phyloP scores from a whole-genome alignment of 1,140 invertebrate genomes.

The Pachypsylla venusta region DNA sequence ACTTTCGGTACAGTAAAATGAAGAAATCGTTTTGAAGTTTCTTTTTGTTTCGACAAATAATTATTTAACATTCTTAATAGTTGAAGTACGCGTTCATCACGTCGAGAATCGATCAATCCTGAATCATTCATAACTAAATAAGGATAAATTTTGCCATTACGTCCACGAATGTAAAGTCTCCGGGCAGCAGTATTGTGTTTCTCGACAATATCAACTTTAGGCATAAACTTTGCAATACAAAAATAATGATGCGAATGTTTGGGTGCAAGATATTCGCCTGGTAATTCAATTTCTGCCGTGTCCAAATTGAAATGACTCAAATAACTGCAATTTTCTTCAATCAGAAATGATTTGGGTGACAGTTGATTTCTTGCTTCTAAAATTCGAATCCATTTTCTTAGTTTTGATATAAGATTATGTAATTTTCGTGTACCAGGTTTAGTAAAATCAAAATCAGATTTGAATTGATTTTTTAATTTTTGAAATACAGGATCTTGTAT shows the following conservation, averaged over 20 bases:
- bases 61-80: conserved; percentile 87
- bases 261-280: conserved; percentile 87
- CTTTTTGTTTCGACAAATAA: conserved; percentile 84
- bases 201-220: conserved; percentile 87
- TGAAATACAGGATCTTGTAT: conserved; percentile 94
- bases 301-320: conserved; percentile 88
- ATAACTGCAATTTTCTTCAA: conserved; percentile 92
- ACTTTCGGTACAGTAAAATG: conserved; percentile 90
- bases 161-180: conserved; percentile 79
- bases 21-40: conserved; percentile 75
- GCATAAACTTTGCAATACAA: conserved; percentile 74
- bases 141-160: conserved; percentile 91
- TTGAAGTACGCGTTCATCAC: conserved; percentile 87
- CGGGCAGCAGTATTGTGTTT: conserved; percentile 90
- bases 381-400: conserved; percentile 97
- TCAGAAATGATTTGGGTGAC: conserved; percentile 82
- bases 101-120: conserved; percentile 66
- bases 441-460: conserved; percentile 88
- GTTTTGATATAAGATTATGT: conserved; percentile 84
- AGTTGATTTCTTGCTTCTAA: conserved; percentile 86
- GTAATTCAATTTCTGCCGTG: conserved; percentile 90
- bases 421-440: conserved; percentile 78
- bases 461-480: conserved; percentile 91
- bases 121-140: conserved; percentile 93
- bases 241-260: conserved; percentile 56